Base-by-base conservation (phyloP, 2,113 vertebrate genomes). In the Cygnus buccinator region DNA sequence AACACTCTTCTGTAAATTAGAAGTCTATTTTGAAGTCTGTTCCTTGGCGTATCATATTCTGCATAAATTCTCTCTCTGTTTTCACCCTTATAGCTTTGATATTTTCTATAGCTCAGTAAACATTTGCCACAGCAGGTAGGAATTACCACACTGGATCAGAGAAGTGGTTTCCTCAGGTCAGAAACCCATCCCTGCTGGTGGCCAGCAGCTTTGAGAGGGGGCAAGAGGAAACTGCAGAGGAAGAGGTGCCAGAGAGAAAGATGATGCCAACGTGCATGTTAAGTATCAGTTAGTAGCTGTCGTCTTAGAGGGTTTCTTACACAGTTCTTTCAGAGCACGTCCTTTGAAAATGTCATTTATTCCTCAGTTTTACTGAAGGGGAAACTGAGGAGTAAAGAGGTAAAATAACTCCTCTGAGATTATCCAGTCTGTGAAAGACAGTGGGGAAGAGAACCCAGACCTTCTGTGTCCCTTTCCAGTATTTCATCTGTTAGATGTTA, bases 21-120 rank as follows among this genome's bases (percentile, higher is more conserved):
- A 78, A 93, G 26, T 31, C 28, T 67, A 1, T 89, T 95, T 87
- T 92, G 89, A 61, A 93, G 80, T n/a, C 43, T 94, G 50, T 35
- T 94, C 61, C 58, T 88, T 86, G 52, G 86, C 72, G 63, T 71
- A 74, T 65, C 25, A 3, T n/a, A 20, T 50, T 81, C 13, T 35
- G 26, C 39, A 41, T 87, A 75, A 92, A 87, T 50, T n/a, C 15
- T 55, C 12, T 63, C 20, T 57, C 22, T 80, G 41, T 35, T 80
- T 91, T 66, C 31, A 73, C 26, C 25, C 8, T 67, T 62, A 13
- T 2, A 74, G 61, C 44, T 79, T 18, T 83, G 52, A 4, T 71
- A 7, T 55, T 73, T 84, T 76, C 68, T 65, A 7, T 61, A 31
- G 33, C 76, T 93, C 52, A 31, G 44, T 29, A 48, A 57, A 83